Evolutionary conservation across 2,797 vertebrate genomes (phyloP), one percentile per base, ranked within the genome.

Genomic region (Eulemur albifrons): DNA sequence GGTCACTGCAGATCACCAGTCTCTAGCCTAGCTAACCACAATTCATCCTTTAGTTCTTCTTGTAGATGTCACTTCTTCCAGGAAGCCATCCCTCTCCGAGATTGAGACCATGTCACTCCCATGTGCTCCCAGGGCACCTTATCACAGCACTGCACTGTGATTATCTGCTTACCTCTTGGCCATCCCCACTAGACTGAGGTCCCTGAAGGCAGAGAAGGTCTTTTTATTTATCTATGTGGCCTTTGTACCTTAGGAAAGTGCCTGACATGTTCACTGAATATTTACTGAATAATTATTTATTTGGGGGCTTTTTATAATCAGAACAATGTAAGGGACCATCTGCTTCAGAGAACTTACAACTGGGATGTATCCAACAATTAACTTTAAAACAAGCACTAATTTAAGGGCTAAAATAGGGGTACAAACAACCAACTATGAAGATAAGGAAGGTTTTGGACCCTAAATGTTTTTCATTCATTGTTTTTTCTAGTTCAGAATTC

Each of bases 311-410:
- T 92, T 87, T 88, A 69, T 90, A 43, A 76, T 77, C 35, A 88
- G 72, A 82, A 69, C 67, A 59, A 85, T 73, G 38, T 45, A 80
- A 89, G 48, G 38, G 27, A 65, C 38, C 30, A 45, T 83, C 87
- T 61, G 15, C 93, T 97, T 96, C 76, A 85, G 93, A 54, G 40
- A 93, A 90, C 43, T 65, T 83, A 83, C 40, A 63, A 65, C 30
- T 48, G 59, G 18, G 30, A 48, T 50, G 23, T 82, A 25, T 65
- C 84, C 23, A 57, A 70, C 18, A 93, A 95, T 79, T 72, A 89
- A 67, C 20, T 54, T 35, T 72, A 91, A 93, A 94, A 86, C 45
- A 82, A 94, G 23, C 14, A 35, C 61, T 72, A 83, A 59, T 38
- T 88, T 94, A 80, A 94, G 73, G 35, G 14, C 76, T 95, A 88